Base-by-base conservation (phyloP, 2,797 vertebrate species). In the Cynodonichthys magdalenae region DNA sequence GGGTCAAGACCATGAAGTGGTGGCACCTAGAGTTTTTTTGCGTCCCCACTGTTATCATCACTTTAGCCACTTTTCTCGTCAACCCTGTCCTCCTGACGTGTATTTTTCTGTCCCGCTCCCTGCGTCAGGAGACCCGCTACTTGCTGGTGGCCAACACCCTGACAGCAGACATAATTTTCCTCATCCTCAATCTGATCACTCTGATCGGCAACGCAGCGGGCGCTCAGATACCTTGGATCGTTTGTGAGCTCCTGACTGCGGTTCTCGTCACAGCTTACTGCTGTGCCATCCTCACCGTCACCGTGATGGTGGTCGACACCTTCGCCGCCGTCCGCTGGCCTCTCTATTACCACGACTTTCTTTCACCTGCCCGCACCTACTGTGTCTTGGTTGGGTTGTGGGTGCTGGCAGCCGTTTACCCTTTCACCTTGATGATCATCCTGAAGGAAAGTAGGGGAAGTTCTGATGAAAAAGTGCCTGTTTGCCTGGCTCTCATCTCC, bases 241-340 rank as follows among this genome's bases (percentile, higher is more conserved):
- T 86, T 6, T 95, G 94, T 29, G 89, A 93, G 59, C 41, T 93
- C 20, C 17, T 94, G 47, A 90, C 90, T 0, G 81, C 87, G 0
- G 39, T 82, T 36, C 80, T 84, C 0, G 59, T 93, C 60, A 84
- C 88, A 0, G 2, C 90, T 47, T 93, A 93, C 78, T 88, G 80
- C 66, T 91, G 89, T 10, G 92, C 92, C 65, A 75, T 94, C 62
- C 75, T 95, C 74, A 94, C 94, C 2, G 70, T 95, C 83, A 95
- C 94, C 0, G 66, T 92, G 53, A 94, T 93, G 87, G 93, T 95
- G 63, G 81, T 86, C 0, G 94, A 95, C 85, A 95, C 94, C 31
- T 95, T 92, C n/a, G 76, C 92, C 15, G 94, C 94, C 0, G 91
- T 95, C 2, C 89, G 90, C 50, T 94, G 92, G 89, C 94, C 94